phyloP scores from a whole-genome alignment of 2,888 invertebrate genomes.

The Phyllotreta striolata region DNA sequence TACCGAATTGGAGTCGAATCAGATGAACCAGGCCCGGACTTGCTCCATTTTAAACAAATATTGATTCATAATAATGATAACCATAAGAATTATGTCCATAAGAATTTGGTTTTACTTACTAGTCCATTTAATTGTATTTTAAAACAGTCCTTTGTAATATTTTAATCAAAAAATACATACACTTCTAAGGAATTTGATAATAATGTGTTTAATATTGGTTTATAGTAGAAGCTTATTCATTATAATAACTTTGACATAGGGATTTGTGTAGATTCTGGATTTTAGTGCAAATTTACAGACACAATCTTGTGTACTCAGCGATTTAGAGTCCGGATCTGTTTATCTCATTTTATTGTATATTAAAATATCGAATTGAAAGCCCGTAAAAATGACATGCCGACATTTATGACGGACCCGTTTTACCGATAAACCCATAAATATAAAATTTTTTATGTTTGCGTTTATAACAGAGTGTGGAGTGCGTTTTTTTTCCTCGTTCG shows the following conservation, averaged over 20 bases:
- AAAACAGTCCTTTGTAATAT: no score
- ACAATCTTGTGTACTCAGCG: no score
- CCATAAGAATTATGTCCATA: no score
- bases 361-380: slow-evolving; percentile 56
- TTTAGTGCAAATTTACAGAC: no score
- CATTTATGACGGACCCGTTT: slow-evolving; percentile 51
- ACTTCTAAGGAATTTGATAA: no score
- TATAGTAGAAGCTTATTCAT: no score
- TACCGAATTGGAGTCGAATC: slow-evolving; percentile 50
- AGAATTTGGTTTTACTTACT: neutral
- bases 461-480: slow-evolving; percentile 38
- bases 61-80: no score
- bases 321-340: slow-evolving; percentile 14
- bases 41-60: neutral
- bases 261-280: no score
- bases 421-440: slow-evolving; percentile 38
- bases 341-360: slow-evolving; percentile 57
- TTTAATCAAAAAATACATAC: no score
- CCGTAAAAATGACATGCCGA: slow-evolving; percentile 55
- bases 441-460: slow-evolving; percentile 38
- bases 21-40: slow-evolving; percentile 18
- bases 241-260: no score
- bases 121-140: neutral
- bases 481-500: slow-evolving; percentile 23
- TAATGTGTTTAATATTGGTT: no score